Evolutionary conservation across 2,797 vertebrate genomes (phyloP).

Genomic region (Pipistrellus pygmaeus): DNA sequence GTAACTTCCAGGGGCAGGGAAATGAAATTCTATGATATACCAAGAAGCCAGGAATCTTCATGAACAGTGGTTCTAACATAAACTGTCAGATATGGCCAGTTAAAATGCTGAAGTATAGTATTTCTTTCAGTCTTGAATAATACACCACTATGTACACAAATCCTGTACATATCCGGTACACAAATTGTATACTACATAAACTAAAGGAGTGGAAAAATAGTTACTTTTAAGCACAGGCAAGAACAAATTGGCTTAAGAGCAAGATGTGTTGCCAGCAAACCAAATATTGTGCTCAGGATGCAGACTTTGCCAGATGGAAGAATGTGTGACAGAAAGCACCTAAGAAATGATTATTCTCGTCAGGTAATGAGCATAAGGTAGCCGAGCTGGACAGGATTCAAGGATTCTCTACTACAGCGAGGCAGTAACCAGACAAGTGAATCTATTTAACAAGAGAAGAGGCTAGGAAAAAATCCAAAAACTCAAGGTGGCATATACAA

Average conservation of each 20-base stretch:
- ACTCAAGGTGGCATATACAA: background rate
- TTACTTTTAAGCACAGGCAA: background rate
- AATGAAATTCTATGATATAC: background rate
- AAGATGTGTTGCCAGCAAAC: background rate
- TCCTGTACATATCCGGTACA: no score
- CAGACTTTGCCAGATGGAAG: background rate
- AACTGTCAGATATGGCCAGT: background rate
- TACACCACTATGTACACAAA: background rate
- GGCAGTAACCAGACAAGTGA: background rate
- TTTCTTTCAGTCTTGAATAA: conserved; percentile 17
- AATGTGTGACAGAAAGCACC: background rate
- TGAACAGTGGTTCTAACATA: background rate
- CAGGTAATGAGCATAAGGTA: background rate
- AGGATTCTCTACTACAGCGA: background rate
- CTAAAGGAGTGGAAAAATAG: background rate
- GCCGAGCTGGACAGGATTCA: background rate
- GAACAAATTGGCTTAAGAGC: background rate
- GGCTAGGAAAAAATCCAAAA: background rate
- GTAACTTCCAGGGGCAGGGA: background rate
- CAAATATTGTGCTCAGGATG: background rate
- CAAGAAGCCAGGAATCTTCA: background rate
- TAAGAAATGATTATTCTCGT: background rate
- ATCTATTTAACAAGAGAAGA: background rate
- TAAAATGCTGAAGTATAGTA: background rate
- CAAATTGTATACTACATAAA: background rate